phyloP scores from a whole-genome alignment of 2,113 vertebrate species.

The Lophotis ruficrista region DNA sequence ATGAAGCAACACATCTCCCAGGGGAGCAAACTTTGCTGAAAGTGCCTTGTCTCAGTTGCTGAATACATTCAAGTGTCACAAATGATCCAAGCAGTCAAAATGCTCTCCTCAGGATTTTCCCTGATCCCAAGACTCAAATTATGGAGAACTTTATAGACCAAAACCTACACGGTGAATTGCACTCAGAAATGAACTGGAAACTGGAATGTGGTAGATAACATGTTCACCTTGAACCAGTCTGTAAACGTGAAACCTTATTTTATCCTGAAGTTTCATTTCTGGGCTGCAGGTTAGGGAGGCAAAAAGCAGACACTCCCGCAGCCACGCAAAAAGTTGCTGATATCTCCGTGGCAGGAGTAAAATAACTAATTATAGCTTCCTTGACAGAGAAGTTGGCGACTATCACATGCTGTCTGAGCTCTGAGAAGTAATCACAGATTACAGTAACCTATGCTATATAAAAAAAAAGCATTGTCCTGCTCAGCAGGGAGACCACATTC shows the following conservation, averaged over 20 bases:
- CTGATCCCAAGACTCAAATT: neutral
- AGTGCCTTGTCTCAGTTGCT: neutral
- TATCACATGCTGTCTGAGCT: neutral
- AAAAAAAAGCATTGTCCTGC: neutral
- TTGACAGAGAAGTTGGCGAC: neutral
- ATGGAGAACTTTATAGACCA: neutral
- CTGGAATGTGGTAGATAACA: neutral
- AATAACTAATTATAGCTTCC: neutral
- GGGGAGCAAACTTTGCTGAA: neutral
- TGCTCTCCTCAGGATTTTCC: neutral
- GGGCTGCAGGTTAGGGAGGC: neutral
- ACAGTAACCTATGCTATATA: neutral
- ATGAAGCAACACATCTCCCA: neutral
- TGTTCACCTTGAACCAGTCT: neutral
- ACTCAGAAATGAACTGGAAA: neutral
- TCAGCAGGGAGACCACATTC: neutral
- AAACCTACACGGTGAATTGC: neutral
- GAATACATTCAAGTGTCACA: neutral
- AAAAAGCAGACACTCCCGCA: neutral
- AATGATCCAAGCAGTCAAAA: neutral
- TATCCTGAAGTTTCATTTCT: neutral
- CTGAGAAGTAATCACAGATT: neutral
- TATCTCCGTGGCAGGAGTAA: neutral
- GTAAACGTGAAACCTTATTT: neutral
- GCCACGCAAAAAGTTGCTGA: neutral